Evolutionary conservation across 2,888 invertebrate genomes (phyloP).

Genomic region (Cryptops parisi): DNA sequence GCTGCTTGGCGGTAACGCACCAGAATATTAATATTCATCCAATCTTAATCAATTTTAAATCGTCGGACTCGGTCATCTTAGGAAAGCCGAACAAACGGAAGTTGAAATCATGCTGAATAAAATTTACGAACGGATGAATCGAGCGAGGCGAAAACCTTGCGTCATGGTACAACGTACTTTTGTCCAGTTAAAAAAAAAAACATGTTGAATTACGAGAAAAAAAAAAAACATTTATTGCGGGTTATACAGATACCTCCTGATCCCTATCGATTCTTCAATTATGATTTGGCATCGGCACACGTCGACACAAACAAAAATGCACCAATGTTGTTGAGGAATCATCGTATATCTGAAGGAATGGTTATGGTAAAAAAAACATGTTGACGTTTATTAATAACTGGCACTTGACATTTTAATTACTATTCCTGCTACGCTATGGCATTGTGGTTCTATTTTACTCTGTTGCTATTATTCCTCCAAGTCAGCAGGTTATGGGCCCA

Average conservation of each 20-base stretch:
- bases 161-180: background rate
- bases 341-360: constrained; percentile 1
- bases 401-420: too few species aligned
- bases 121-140: background rate
- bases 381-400: too few species aligned
- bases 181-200: background rate
- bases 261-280: background rate
- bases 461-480: too few species aligned
- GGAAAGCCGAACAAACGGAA: too few species aligned
- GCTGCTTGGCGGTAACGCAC: too few species aligned
- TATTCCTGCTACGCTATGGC: too few species aligned
- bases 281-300: constrained; percentile 3
- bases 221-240: background rate
- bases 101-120: background rate
- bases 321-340: background rate
- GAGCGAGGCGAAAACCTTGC: constrained; percentile 3
- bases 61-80: too few species aligned
- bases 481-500: too few species aligned
- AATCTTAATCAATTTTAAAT: too few species aligned
- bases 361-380: constrained; percentile 5
- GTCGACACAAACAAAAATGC: background rate
- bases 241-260: constrained; percentile 4
- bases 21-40: too few species aligned
- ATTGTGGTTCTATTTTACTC: too few species aligned
- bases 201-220: background rate